Base-by-base conservation (phyloP, 2,888 invertebrate species). In the Belgica antarctica region DNA sequence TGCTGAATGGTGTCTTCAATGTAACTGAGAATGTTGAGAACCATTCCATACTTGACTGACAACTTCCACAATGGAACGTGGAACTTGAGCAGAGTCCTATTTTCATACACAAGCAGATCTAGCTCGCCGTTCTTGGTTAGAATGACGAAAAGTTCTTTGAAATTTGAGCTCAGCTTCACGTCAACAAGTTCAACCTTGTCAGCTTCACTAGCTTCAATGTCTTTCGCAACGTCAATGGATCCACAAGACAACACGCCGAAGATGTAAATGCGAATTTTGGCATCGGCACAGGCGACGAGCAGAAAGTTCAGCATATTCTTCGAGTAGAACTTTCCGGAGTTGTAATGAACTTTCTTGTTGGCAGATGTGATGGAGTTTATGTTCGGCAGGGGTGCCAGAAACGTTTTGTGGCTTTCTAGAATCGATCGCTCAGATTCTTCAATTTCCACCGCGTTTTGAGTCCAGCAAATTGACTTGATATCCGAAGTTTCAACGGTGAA, bases 201-300 rank as follows among this genome's bases (percentile, higher is more conserved):
- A 31, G 84, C 83, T 63, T 83, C 80, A 74, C 84, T 82, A 73
- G 83, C 79, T 74, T 81, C 83, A 1, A 87, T 80, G 68, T 88
- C 79, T 73, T 85, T 80, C 2, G 82, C 80, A 27, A 87, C 76
- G 74, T 86, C 81, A 71, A 93, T 83, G 7, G 83, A 84, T 2
- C 91, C 90, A 77, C 90, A 89, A 24, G 89, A 88, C 75, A 93
- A 89, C 75, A 92, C 86, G 15, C 96, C 96, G 79, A 92, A 92
- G 2, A 94, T 87, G 76, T 89, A 88, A 76, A 95, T 82, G 77
- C 86, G 84, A 61, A 90, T 82, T 73, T 85, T 83, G 0, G 94
- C 92, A 73, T 85, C 83, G 68, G 85, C 85, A 76, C 90, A 88
- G 10, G 93, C 93, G 68, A 93, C 84, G 73, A 94, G 78, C n/a